These are phyloP conservation scores for Irena cyanogastra DNA, from an alignment of 2,113 vertebrate genomes.

Conservation along the genomic window DNA sequence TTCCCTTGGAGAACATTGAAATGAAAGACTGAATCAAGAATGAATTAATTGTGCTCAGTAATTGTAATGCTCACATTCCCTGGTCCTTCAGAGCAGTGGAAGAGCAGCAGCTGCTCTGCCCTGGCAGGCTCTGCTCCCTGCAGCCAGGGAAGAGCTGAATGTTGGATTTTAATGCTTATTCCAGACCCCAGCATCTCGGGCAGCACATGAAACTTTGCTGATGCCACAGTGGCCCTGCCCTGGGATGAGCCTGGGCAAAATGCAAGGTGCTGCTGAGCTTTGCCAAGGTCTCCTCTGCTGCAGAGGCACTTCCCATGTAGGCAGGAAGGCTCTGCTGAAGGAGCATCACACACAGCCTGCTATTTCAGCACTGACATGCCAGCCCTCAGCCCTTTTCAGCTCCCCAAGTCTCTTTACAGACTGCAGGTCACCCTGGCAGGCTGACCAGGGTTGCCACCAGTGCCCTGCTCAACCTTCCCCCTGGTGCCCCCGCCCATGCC, in stretches of 20 bases:
- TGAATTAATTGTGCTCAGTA: slow-evolving; percentile 42
- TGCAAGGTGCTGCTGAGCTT: neutral
- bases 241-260: neutral
- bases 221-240: neutral
- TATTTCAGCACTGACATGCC: neutral
- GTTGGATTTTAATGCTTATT: neutral
- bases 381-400: neutral
- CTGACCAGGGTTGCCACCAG: neutral
- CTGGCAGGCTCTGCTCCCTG: neutral
- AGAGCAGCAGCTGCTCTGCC: neutral
- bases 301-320: neutral
- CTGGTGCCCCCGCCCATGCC: neutral
- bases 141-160: neutral
- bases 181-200: accelerated
- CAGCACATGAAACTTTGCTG: neutral
- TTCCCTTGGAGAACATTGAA: slow-evolving; percentile 7
- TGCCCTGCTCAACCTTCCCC: neutral
- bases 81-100: neutral
- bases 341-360: neutral
- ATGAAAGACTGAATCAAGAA: slow-evolving; percentile 48
- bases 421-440: neutral
- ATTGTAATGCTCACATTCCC: neutral
- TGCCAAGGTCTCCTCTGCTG: neutral
- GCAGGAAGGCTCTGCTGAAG: neutral
- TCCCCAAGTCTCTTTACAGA: neutral